phyloP scores from a whole-genome alignment of 2,797 vertebrate species.

The Alosa sapidissima region DNA sequence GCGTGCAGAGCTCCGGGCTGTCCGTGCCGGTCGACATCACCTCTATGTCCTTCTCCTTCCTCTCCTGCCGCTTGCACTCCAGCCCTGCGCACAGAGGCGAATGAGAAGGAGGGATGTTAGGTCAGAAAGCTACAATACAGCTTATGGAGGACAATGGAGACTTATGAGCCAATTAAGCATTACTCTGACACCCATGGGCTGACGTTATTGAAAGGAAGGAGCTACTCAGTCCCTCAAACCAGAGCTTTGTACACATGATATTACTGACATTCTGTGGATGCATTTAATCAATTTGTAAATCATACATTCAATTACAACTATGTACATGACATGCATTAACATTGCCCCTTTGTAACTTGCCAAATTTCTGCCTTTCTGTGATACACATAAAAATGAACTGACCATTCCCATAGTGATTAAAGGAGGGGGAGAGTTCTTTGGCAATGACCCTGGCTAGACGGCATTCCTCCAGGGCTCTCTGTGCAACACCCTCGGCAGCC shows the following conservation, averaged over 20 bases:
- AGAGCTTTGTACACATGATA: background rate
- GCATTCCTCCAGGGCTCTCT: slow-evolving; percentile 92
- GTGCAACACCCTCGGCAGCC: slow-evolving; percentile 87
- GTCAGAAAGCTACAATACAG: background rate
- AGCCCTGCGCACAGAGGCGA: slow-evolving; percentile 76
- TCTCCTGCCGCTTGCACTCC: slow-evolving; percentile 87
- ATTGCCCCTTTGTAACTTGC: background rate
- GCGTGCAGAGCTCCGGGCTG: slow-evolving; percentile 80
- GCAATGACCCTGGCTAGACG: slow-evolving; percentile 92
- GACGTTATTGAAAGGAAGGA: background rate
- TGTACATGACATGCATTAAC: background rate
- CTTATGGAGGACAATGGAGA: slow-evolving; percentile 12
- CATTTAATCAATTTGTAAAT: background rate
- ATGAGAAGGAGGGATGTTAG: slow-evolving; percentile 46
- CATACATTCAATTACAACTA: background rate
- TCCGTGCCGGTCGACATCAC: slow-evolving; percentile 86
- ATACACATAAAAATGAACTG: slow-evolving; percentile 59
- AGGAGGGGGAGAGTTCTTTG: slow-evolving; percentile 98
- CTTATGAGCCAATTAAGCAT: slow-evolving; percentile 8
- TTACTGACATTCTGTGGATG: background rate
- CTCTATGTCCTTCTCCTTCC: slow-evolving; percentile 87
- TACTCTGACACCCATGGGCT: background rate
- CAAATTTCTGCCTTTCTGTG: background rate
- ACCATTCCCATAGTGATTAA: slow-evolving; percentile 97
- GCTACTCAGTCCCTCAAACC: background rate